Conservation (phyloP, 1,140 invertebrate species). For the Leptinotarsa defecta region DNA sequence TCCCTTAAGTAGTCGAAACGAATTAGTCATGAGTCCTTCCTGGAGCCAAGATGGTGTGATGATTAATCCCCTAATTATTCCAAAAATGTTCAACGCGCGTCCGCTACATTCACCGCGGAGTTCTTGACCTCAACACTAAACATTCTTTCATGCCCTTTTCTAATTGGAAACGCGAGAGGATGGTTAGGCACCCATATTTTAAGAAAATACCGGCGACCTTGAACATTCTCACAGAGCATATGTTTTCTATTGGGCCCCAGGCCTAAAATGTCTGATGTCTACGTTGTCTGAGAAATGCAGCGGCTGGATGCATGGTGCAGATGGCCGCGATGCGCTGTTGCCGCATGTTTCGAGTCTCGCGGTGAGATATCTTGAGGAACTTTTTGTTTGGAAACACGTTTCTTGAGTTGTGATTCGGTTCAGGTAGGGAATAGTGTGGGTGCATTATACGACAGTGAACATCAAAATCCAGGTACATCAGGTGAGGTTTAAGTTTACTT, state of each 20-base stretch:
- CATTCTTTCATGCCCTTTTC: no score
- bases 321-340: not conserved
- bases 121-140: not conserved
- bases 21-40: no score
- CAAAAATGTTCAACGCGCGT: not conserved
- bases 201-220: conserved; percentile 5
- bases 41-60: not conserved
- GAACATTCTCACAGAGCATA: conserved; percentile 18
- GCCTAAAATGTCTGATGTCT: conserved; percentile 9
- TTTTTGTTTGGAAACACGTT: no score
- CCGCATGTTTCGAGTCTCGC: not conserved
- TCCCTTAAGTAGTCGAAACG: no score
- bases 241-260: conserved; percentile 18
- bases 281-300: conserved; percentile 1
- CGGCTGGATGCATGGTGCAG: not conserved
- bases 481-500: no score
- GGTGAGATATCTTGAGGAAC: no score
- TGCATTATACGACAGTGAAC: no score
- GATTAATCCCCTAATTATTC: not conserved
- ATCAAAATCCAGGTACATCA: no score
- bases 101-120: not conserved
- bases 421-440: no score
- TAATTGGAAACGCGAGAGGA: not conserved
- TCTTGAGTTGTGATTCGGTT: no score
- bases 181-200: conserved; percentile 1